Percentiles rank a stretch among this genome's conserved stretches.
Evolutionary conservation across 2,113 vertebrate genomes (phyloP).

Genomic region (Pelecanoides urinatrix): DNA sequence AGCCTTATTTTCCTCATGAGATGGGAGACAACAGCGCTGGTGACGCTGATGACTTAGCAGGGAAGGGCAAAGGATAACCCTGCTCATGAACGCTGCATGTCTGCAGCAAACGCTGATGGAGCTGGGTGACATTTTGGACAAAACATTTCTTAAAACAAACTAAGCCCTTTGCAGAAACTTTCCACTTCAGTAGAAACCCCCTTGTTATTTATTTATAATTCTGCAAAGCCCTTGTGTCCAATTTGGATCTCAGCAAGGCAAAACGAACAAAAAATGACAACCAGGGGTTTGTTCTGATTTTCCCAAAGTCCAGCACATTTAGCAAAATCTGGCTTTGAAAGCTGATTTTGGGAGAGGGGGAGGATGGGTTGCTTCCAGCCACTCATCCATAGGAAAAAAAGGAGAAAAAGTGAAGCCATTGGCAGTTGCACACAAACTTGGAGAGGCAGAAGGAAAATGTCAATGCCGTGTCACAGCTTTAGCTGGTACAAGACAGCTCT

Average conservation of each 20-base stretch:
- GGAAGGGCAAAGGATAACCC: background rate
- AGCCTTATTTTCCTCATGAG: background rate
- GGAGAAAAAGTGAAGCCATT: background rate
- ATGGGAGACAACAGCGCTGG: background rate
- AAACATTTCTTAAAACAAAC: background rate
- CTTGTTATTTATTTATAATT: background rate
- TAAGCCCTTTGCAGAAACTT: background rate
- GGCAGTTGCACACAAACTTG: background rate
- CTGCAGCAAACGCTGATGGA: background rate
- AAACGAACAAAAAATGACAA: background rate
- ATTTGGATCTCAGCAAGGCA: background rate
- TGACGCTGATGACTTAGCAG: background rate
- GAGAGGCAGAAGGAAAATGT: conserved; percentile 50
- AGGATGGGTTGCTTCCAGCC: background rate
- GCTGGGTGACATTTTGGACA: background rate
- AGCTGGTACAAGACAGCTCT: conserved; percentile 38
- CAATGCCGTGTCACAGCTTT: conserved; percentile 32
- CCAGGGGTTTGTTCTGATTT: background rate
- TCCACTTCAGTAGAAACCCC: background rate
- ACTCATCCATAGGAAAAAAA: background rate
- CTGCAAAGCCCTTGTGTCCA: background rate
- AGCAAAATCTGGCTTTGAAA: background rate
- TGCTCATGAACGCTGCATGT: background rate
- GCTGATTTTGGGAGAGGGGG: background rate
- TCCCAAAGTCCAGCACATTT: background rate